Conservation (phyloP, 2,888 invertebrate species). For the Cerastis leucographa region DNA sequence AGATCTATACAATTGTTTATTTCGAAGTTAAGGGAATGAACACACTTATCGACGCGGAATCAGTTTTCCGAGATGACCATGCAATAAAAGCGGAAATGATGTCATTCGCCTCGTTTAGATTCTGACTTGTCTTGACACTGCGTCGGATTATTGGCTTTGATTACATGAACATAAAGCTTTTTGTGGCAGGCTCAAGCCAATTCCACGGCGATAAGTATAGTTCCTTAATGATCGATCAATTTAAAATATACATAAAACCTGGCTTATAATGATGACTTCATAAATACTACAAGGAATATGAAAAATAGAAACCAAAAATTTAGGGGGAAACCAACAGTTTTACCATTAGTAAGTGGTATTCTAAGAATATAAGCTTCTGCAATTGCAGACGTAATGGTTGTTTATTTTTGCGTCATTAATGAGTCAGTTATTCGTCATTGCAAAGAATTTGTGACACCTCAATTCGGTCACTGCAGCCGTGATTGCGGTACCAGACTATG, state of each 20-base stretch:
- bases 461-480: background rate
- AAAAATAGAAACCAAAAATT: background rate
- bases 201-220: background rate
- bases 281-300: background rate
- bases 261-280: background rate
- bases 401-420: conserved; percentile 13
- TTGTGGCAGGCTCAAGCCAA: background rate
- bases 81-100: background rate
- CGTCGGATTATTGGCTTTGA: background rate
- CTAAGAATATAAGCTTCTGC: conserved; percentile 4
- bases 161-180: background rate
- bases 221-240: background rate
- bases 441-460: background rate
- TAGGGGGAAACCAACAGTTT: background rate
- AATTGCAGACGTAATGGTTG: background rate
- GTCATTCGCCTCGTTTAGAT: background rate
- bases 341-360: conserved; percentile 12
- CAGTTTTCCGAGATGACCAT: background rate
- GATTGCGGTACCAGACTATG: background rate
- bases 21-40: background rate
- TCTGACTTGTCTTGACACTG: background rate
- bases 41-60: background rate
- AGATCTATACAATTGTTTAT: conserved; percentile 88
- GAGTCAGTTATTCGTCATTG: conserved; percentile 17
- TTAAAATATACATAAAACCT: background rate